Percentiles rank a stretch among this genome's conserved stretches.
phyloP scores from a whole-genome alignment of 2,113 vertebrate genomes.

The Perca schrenkii region DNA sequence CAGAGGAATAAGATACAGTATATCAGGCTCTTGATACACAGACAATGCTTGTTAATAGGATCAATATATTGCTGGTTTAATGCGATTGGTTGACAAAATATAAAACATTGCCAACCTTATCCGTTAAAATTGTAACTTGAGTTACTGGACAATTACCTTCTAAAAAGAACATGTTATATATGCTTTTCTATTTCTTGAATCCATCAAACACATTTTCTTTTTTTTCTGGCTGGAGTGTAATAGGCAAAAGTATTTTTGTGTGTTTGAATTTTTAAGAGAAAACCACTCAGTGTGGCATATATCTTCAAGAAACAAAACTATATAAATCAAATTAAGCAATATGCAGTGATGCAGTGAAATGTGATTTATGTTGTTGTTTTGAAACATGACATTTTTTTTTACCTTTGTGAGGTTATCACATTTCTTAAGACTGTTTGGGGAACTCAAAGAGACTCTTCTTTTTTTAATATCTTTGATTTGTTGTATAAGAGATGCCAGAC shows the following conservation, averaged over 20 bases:
- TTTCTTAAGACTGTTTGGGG: slow-evolving; percentile 12
- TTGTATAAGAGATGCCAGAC: slow-evolving; percentile 17
- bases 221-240: not conserved
- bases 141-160: not conserved
- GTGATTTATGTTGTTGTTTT: slow-evolving; percentile 12
- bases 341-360: not conserved
- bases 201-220: not conserved
- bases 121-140: not conserved
- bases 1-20: not conserved
- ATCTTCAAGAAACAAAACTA: slow-evolving; percentile 19
- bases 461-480: slow-evolving; percentile 31
- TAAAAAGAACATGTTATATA: not conserved
- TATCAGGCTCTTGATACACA: not conserved
- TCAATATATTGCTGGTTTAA: not conserved
- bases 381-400: slow-evolving; percentile 19
- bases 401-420: not conserved
- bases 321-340: slow-evolving; percentile 9
- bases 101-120: not conserved
- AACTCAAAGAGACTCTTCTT: slow-evolving; percentile 5
- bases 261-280: not conserved
- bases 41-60: no score
- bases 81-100: not conserved
- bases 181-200: not conserved
- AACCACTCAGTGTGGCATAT: not conserved
- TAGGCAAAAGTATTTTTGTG: not conserved